Evolutionary conservation across 2,113 vertebrate genomes (phyloP).

Genomic region (Oostethus manadensis): DNA sequence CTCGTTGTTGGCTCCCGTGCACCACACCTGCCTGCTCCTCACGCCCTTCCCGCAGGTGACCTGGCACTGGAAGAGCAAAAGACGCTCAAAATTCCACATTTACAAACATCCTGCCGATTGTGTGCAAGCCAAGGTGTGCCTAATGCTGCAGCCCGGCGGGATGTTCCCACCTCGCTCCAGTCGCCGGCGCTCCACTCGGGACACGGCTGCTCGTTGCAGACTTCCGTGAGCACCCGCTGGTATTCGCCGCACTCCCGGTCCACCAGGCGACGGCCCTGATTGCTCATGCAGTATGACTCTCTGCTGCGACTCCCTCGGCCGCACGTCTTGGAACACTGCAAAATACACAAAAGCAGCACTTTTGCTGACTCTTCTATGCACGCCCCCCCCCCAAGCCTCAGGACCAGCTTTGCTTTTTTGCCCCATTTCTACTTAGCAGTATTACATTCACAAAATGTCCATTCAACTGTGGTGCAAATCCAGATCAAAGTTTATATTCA

Average conservation of each 20-base stretch:
- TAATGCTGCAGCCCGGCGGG: not conserved
- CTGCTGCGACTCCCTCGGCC: constrained; percentile 78
- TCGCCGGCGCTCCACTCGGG: constrained; percentile 84
- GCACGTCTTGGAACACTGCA: constrained; percentile 88
- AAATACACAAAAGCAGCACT: not conserved
- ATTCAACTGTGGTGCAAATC: not conserved
- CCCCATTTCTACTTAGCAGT: too few relatives aligned
- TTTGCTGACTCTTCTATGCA: not conserved
- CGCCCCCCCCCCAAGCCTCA: too few relatives aligned
- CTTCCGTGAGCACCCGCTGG: constrained; percentile 69
- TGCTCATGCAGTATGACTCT: constrained; percentile 87
- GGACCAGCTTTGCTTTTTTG: too few relatives aligned
- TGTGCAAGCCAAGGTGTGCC: not conserved
- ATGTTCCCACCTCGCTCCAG: constrained; percentile 86
- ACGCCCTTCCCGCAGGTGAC: constrained; percentile 88
- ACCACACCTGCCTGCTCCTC: constrained; percentile 82
- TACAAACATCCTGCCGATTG: too few relatives aligned
- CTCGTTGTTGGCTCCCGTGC: constrained; percentile 67
- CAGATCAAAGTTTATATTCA: not conserved
- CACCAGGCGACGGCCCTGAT: constrained; percentile 78
- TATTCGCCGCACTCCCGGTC: constrained; percentile 80
- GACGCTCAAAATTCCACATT: not conserved
- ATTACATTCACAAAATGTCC: not conserved
- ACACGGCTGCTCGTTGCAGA: constrained; percentile 82
- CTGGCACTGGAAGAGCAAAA: constrained; percentile 72